phyloP scores from a whole-genome alignment of 2,888 invertebrate species.

The Oscheius sp. region DNA sequence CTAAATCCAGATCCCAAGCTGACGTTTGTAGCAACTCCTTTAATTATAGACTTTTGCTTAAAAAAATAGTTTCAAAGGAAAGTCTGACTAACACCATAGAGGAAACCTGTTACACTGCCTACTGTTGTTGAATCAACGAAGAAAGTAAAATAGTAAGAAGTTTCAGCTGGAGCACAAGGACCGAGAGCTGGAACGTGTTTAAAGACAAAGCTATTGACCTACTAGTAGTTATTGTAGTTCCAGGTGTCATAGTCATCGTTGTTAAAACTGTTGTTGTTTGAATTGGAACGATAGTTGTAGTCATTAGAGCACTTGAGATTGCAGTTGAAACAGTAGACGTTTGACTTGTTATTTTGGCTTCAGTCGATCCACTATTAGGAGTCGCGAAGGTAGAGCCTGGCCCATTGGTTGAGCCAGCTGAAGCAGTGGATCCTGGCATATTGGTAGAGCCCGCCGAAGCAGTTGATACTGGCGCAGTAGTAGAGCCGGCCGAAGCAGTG shows the following conservation, averaged over 20 bases:
- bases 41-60: background rate
- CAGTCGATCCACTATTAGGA: background rate
- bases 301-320: background rate
- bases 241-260: background rate
- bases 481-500: background rate
- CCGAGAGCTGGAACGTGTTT: background rate
- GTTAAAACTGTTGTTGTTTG: background rate
- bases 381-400: no score
- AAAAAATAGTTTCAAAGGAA: background rate
- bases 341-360: background rate
- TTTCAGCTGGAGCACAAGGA: background rate
- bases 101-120: no score
- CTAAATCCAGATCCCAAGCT: background rate
- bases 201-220: no score
- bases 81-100: no score
- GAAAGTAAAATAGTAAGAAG: slow-evolving; percentile 2
- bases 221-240: background rate
- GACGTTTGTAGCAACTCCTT: background rate
- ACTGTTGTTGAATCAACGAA: background rate
- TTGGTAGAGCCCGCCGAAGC: no score
- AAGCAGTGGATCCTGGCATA: background rate
- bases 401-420: background rate
- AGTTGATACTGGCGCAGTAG: background rate
- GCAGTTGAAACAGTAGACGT: background rate
- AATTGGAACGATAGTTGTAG: background rate